phyloP scores from a whole-genome alignment of 1,140 invertebrate genomes.

The Drosophila pruinosa region DNA sequence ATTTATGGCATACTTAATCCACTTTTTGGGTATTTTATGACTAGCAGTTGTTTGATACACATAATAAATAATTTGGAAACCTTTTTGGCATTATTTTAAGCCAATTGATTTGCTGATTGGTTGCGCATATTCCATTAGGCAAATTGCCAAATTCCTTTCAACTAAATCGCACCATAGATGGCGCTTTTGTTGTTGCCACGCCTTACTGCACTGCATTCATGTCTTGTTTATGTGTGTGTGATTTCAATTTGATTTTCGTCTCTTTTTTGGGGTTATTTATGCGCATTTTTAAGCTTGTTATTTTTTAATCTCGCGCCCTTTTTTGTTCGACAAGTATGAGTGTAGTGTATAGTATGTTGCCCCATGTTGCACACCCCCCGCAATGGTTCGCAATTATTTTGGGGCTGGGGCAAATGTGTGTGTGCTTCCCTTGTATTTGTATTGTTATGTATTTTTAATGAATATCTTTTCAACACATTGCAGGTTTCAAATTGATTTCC shows the following conservation, averaged over 20 bases:
- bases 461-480: constrained; percentile 61
- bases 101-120: constrained; percentile 32
- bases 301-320: constrained; percentile 75
- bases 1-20: background rate
- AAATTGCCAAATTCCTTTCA: constrained; percentile 28
- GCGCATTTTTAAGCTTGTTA: constrained; percentile 74
- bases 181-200: constrained; percentile 24
- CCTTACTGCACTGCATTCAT: constrained; percentile 14
- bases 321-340: constrained; percentile 32
- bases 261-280: constrained; percentile 59
- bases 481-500: constrained; percentile 37
- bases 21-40: background rate
- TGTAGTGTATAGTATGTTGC: constrained; percentile 7
- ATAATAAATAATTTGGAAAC: constrained; percentile 8
- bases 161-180: constrained; percentile 15
- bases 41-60: background rate
- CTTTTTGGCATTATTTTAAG: constrained; percentile 2
- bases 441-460: constrained; percentile 66
- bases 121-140: constrained; percentile 34
- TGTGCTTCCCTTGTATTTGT: constrained; percentile 1
- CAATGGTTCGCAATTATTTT: constrained; percentile 11
- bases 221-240: background rate
- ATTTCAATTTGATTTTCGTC: constrained; percentile 17
- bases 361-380: constrained; percentile 15
- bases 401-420: background rate